Evolutionary conservation across 2,797 vertebrate genomes (phyloP).

Genomic region (Heterohyrax brucei): DNA sequence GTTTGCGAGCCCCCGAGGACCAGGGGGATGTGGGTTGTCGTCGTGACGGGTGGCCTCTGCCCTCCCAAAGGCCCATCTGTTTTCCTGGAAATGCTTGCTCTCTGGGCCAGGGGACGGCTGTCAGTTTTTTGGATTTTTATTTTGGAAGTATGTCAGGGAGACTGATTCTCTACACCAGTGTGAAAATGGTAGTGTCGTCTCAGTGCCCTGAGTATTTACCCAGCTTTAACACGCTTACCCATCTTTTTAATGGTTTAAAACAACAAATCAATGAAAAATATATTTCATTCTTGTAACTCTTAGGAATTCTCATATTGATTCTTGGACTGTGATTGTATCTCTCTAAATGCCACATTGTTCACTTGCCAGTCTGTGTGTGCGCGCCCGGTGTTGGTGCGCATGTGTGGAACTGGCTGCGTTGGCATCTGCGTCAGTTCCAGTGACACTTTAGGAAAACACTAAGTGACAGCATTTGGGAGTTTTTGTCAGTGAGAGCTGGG

Average conservation of each 20-base stretch:
- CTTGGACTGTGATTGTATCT: constrained; percentile 87
- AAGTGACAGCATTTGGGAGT: fast-evolving
- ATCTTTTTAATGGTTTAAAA: constrained; percentile 88
- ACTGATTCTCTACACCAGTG: constrained; percentile 59
- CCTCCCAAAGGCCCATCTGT: neutral
- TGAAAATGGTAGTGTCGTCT: constrained; percentile 14
- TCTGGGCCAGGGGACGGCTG: neutral
- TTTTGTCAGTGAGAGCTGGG: neutral
- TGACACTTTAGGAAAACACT: fast-evolving
- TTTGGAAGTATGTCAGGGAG: constrained; percentile 74
- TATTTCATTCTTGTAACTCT: constrained; percentile 89
- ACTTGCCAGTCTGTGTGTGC: constrained; percentile 74
- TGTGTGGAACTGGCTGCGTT: neutral
- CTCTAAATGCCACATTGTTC: constrained; percentile 85
- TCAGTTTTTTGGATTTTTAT: constrained; percentile 25
- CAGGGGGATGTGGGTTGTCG: neutral
- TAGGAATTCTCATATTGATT: constrained; percentile 87
- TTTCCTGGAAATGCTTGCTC: neutral
- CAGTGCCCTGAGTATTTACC: constrained; percentile 73
- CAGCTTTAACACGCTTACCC: constrained; percentile 74
- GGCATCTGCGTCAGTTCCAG: neutral
- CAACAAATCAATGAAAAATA: constrained; percentile 89
- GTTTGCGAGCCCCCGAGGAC: neutral
- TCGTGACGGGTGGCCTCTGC: neutral
- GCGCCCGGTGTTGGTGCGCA: constrained; percentile 52